Evolutionary conservation across 2,113 vertebrate species (phyloP).

Genomic region (Stigmatopora argus): DNA sequence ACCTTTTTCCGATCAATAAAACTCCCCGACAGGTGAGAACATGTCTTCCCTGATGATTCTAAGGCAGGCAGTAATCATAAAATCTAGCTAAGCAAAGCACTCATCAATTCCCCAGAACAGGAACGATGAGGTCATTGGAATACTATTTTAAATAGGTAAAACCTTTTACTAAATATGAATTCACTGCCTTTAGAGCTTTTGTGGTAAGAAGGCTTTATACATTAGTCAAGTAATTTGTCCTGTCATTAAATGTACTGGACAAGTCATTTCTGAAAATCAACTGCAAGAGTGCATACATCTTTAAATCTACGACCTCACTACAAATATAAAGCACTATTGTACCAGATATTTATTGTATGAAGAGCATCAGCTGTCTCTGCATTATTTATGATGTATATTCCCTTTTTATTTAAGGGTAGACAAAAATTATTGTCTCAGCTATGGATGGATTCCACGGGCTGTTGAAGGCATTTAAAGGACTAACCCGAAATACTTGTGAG

Average conservation of each 20-base stretch:
- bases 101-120: not conserved
- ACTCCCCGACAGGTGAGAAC: no score
- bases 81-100: no score
- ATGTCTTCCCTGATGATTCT: no score
- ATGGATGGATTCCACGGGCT: conserved; percentile 27
- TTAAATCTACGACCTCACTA: not conserved
- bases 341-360: not conserved
- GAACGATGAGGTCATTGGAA: not conserved
- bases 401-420: not conserved
- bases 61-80: no score
- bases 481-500: no score
- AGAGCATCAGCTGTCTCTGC: not conserved
- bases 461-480: conserved; percentile 9
- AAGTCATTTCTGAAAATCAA: no score
- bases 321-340: not conserved
- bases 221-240: no score
- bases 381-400: not conserved
- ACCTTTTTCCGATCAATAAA: no score
- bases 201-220: no score
- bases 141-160: not conserved
- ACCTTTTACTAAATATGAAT: no score
- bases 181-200: not conserved
- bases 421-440: conserved; percentile 27
- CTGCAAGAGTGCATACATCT: no score
- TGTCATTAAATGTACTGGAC: no score